Conservation (phyloP, 2,113 vertebrate genomes). For the Saguinus imperator region DNA sequence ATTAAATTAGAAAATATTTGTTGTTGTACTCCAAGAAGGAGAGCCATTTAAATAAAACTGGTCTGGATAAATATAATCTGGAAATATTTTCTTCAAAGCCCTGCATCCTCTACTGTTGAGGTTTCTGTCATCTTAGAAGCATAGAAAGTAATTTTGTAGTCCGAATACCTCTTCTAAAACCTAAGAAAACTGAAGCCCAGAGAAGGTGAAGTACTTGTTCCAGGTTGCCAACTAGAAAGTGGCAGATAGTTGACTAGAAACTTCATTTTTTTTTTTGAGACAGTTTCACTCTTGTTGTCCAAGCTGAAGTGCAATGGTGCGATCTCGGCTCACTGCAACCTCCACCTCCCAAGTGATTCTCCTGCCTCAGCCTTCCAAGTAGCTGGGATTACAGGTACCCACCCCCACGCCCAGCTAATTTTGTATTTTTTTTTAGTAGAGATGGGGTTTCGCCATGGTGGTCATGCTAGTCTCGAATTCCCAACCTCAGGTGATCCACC, state of each 20-base stretch:
- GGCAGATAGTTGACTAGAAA: not conserved
- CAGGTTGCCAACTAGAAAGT: not conserved
- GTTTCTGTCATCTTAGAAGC: not conserved
- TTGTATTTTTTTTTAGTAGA: no score
- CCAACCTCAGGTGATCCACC: no score
- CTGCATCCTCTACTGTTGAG: not conserved
- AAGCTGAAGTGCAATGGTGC: no score
- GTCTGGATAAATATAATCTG: not conserved
- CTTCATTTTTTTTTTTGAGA: not conserved
- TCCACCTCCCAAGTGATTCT: no score
- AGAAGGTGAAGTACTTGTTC: not conserved
- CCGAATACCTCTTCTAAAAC: slow-evolving; percentile 9
- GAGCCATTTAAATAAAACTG: slow-evolving; percentile 28
- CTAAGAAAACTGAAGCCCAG: slow-evolving; percentile 33
- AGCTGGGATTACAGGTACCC: no score
- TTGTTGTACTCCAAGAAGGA: not conserved
- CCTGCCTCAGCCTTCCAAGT: no score
- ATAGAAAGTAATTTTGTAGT: not conserved
- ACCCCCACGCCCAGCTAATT: no score
- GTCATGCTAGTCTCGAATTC: no score
- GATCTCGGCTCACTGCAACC: no score
- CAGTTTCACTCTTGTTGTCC: not conserved
- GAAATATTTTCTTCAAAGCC: not conserved
- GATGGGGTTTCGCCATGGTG: no score
- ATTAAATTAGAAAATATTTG: slow-evolving; percentile 2